Conservation (phyloP, 2,113 vertebrate genomes). For the Xiphophorus maculatus region DNA sequence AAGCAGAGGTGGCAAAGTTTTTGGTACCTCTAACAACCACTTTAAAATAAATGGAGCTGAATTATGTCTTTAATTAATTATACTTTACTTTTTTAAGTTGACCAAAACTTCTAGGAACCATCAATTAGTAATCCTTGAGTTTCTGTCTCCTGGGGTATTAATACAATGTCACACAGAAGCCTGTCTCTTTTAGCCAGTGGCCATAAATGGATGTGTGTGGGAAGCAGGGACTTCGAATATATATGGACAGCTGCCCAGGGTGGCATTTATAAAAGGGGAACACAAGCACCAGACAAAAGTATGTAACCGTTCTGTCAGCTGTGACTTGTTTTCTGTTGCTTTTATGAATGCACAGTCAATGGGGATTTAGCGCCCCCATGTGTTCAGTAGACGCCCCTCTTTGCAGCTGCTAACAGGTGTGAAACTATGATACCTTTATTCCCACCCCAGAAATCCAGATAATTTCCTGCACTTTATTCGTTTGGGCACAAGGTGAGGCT, state of each 20-base stretch:
- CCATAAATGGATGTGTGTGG: no score
- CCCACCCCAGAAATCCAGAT: neutral
- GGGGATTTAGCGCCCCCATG: neutral
- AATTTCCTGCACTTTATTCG: neutral
- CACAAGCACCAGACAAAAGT: neutral
- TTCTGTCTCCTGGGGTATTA: no score
- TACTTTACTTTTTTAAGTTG: neutral
- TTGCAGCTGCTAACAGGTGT: no score
- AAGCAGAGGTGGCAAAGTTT: neutral
- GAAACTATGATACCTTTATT: neutral
- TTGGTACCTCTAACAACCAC: neutral
- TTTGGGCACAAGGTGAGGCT: neutral
- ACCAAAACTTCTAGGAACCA: no score
- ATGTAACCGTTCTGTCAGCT: no score
- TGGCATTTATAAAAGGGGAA: neutral
- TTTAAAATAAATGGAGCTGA: neutral
- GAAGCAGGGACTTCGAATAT: neutral
- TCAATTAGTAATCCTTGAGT: no score
- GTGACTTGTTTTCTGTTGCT: neutral
- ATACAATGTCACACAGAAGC: no score
- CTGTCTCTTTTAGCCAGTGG: no score
- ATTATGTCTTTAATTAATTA: neutral
- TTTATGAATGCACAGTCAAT: neutral
- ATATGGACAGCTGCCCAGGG: neutral
- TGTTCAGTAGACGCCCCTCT: neutral